Conservation (phyloP, 2,797 vertebrate species). For the Lates japonicus region DNA sequence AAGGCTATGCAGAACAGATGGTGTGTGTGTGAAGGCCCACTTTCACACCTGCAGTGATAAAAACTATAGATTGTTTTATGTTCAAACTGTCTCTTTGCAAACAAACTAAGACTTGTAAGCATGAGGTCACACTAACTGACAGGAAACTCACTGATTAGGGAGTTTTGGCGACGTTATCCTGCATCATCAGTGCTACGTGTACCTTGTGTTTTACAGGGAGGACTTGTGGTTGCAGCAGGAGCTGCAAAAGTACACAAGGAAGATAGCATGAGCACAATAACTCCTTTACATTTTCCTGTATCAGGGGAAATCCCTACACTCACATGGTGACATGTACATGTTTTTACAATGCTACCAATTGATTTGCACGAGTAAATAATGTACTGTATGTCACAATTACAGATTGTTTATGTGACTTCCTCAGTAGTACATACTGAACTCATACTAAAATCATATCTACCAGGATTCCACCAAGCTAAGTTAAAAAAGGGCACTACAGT, state of each 20-base stretch:
- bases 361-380: too few relatives aligned
- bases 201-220: neutral
- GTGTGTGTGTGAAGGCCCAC: constrained; percentile 2
- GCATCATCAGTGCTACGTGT: neutral
- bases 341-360: neutral
- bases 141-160: too few relatives aligned
- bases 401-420: neutral
- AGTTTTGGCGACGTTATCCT: neutral
- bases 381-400: neutral
- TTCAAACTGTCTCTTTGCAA: neutral
- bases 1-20: neutral
- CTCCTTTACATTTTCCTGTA: neutral
- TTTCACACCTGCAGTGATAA: constrained; percentile 11
- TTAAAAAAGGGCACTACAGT: too few relatives aligned
- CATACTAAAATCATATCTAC: neutral
- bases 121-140: neutral
- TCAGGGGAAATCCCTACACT: neutral
- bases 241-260: neutral
- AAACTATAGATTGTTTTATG: neutral
- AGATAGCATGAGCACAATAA: too few relatives aligned
- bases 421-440: too few relatives aligned
- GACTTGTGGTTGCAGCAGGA: too few relatives aligned
- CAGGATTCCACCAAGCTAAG: neutral
- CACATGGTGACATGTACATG: neutral
- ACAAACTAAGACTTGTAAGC: neutral